Percentiles rank a stretch among this genome's conserved stretches.
phyloP scores from a whole-genome alignment of 2,113 vertebrate species.

The Oryctolagus cuniculus region DNA sequence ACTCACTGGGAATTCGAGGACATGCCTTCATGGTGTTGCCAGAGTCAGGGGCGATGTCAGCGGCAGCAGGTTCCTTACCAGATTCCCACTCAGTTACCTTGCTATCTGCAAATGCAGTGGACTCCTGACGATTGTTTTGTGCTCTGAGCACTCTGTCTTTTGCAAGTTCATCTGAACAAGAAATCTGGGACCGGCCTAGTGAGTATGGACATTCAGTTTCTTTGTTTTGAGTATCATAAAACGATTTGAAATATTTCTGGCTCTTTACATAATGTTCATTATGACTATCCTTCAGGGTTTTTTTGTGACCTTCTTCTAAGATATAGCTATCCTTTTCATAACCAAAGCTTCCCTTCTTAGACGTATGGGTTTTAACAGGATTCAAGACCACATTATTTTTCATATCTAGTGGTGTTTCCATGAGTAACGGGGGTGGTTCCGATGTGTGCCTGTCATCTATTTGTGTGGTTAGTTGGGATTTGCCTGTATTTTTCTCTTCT shows the following conservation, averaged over 20 bases:
- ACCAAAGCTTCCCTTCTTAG: background rate
- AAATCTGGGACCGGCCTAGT: background rate
- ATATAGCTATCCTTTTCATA: background rate
- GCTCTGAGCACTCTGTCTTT: background rate
- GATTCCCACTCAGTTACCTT: background rate
- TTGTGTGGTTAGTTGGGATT: background rate
- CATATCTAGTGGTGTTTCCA: background rate
- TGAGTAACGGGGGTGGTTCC: background rate
- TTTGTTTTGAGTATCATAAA: background rate
- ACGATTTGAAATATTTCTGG: background rate
- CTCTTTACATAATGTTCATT: background rate
- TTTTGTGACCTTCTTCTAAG: background rate
- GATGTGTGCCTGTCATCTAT: background rate
- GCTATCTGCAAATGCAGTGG: background rate
- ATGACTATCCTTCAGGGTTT: background rate
- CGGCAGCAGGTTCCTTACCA: background rate
- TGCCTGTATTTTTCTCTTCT: background rate
- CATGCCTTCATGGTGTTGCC: slow-evolving; percentile 90
- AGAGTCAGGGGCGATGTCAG: slow-evolving; percentile 71
- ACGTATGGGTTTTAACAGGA: background rate
- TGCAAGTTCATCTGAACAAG: rapidly evolving
- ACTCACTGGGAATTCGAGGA: slow-evolving; percentile 87
- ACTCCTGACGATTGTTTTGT: background rate
- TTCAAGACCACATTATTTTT: background rate
- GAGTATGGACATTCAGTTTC: background rate